Evolutionary conservation across 2,888 invertebrate genomes (phyloP), one percentile per base, ranked within the genome.

Genomic region (Parelbella ahira): DNA sequence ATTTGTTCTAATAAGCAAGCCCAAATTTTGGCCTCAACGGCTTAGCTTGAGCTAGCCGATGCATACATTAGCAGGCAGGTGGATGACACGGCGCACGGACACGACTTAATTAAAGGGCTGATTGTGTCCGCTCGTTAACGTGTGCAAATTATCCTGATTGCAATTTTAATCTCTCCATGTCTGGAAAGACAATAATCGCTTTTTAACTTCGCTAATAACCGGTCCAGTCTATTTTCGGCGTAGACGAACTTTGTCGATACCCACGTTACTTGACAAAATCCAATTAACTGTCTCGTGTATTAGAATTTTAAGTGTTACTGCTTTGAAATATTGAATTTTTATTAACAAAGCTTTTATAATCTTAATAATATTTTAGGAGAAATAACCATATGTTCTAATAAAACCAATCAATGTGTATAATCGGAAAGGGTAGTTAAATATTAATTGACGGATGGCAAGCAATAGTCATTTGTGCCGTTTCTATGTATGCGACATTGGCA

Each of bases 401-500:
- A n/a, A 25, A 20, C 9, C 20, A 27, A 33, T 21, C 33, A 41
- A 27, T 25, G 13, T 20, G 10, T 24, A 33, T 27, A 20, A 27
- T 25, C 33, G 21, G 27, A 27, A 33, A 41, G 13, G 33, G 9
- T 44, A 50, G 43, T 47, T 59, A 51, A 58, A 62, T 56, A 59
- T 62, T 63, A 68, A 66, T 64, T 58, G 47, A 50, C 59, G 57
- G 59, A 59, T 56, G 59, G 66, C 61, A 68, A 67, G 65, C 62
- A 65, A 52, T 50, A 53, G 59, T 62, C 56, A 53, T 58, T 53
- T 54, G 52, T 56, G 54, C 53, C 49, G 54, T 50, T 46, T 50
- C 48, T 45, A 53, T 61, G 58, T 58, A 57, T 59, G 56, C 27
- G 47, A 47, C 54, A 62, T 60, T 60, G 60, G 56, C 58, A 59